A percentile compares a stretch with the other conserved stretches of the same genome.
Evolutionary conservation across 2,113 vertebrate species (phyloP).

Genomic region (Anhinga rufa): DNA sequence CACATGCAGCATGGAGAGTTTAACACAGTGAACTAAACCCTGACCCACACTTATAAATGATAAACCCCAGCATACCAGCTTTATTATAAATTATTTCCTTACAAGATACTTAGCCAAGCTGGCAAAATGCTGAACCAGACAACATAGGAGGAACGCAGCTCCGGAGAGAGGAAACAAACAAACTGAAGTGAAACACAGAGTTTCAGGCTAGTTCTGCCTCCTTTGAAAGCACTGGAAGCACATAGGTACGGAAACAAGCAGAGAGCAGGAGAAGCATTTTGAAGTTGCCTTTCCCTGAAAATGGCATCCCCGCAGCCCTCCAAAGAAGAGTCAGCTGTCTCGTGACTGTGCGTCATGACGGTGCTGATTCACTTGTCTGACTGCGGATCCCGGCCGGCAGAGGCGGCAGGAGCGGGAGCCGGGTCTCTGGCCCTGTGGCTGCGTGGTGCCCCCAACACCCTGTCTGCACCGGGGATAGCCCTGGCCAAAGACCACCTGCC

Average conservation of each 20-base stretch:
- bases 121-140: constrained; percentile 68
- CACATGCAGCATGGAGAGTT: constrained; percentile 91
- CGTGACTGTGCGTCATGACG: not conserved
- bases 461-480: not conserved
- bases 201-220: constrained; percentile 1
- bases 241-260: not conserved
- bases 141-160: constrained; percentile 45
- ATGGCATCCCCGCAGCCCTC: not conserved
- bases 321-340: not conserved
- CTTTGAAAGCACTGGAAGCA: constrained; percentile 5
- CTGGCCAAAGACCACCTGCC: not conserved
- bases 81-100: constrained; percentile 83
- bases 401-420: fast-evolving
- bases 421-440: not conserved
- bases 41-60: constrained; percentile 84
- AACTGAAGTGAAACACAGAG: not conserved
- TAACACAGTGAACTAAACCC: constrained; percentile 86
- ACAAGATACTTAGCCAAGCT: constrained; percentile 77
- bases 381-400: fast-evolving
- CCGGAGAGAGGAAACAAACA: constrained; percentile 27
- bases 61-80: constrained; percentile 79
- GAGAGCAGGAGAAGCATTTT: not conserved
- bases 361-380: not conserved
- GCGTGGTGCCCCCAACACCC: not conserved
- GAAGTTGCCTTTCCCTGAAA: not conserved